Conservation (phyloP, 1,140 invertebrate genomes). For the Eubasilissa regina region DNA sequence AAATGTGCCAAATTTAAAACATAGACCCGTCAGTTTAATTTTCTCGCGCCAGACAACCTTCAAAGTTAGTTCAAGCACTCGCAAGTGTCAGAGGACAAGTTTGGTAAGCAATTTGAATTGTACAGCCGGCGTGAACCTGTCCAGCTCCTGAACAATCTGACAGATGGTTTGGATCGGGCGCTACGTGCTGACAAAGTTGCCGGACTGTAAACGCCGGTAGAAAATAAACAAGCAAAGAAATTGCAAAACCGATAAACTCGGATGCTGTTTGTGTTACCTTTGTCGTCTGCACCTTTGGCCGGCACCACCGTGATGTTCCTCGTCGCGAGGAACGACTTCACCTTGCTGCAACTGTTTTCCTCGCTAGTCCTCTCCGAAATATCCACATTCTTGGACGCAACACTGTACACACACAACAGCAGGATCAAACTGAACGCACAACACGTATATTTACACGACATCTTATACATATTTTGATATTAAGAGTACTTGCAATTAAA, state of each 20-base stretch:
- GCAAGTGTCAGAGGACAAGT: no score
- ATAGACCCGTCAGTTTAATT: no score
- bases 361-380: constrained; percentile 17
- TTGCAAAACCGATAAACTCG: not conserved
- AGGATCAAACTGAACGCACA: constrained; percentile 32
- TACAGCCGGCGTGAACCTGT: no score
- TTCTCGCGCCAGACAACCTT: no score
- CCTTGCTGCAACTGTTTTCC: constrained; percentile 20
- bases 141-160: constrained; percentile 4
- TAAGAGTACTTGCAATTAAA: no score
- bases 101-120: no score
- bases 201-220: not conserved
- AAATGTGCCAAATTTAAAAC: no score
- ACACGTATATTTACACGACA: constrained; percentile 42
- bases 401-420: constrained; percentile 27
- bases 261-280: constrained; percentile 28
- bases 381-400: constrained; percentile 14
- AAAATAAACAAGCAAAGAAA: constrained; percentile 5
- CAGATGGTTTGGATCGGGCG: not conserved
- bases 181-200: no score
- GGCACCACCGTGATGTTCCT: constrained; percentile 21
- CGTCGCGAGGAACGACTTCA: constrained; percentile 21
- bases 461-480: constrained; percentile 18
- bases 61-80: no score
- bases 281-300: constrained; percentile 22